Conservation (phyloP, 1,140 invertebrate species). For the Lucilia sericata region DNA sequence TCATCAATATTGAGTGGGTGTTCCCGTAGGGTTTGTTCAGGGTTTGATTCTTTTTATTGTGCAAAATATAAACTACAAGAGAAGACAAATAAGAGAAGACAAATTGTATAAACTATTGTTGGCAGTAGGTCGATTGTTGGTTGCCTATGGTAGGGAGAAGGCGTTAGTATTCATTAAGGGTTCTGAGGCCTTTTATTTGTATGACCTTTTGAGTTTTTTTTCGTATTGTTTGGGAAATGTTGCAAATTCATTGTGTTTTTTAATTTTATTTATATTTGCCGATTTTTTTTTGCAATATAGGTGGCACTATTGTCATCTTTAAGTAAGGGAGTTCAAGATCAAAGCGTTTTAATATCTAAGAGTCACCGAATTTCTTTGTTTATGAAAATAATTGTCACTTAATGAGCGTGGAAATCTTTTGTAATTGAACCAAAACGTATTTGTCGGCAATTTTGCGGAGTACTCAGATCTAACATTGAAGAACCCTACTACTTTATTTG, state of each 20-base stretch:
- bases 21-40: neutral
- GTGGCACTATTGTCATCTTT: no score
- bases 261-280: neutral
- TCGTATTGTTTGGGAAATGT: neutral
- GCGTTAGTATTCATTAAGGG: neutral
- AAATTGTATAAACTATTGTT: neutral
- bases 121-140: neutral
- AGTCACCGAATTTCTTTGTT: no score
- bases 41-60: constrained; percentile 4
- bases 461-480: no score
- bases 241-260: neutral
- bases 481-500: no score
- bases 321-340: neutral
- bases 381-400: neutral
- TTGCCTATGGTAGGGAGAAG: neutral
- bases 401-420: neutral
- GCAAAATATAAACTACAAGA: neutral
- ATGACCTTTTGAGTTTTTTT: neutral
- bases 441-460: no score
- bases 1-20: neutral
- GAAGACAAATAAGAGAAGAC: neutral
- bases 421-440: no score
- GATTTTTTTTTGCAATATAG: neutral
- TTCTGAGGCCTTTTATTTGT: neutral
- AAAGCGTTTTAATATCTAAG: neutral